Evolutionary conservation across 2,113 vertebrate species (phyloP).

Genomic region (Tupaia tana): DNA sequence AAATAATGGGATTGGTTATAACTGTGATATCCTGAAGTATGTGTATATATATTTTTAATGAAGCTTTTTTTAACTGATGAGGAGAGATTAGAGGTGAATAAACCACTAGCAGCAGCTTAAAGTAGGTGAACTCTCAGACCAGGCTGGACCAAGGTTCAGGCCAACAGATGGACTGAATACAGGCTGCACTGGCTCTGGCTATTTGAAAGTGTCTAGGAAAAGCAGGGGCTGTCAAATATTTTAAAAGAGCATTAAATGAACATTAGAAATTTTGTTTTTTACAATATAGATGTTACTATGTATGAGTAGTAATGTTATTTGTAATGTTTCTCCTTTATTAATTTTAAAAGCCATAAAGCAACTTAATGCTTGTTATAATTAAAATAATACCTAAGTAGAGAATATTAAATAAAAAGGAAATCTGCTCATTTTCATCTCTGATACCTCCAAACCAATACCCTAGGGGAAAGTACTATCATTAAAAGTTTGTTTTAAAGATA

Average conservation of each 20-base stretch:
- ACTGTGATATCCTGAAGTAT: background rate
- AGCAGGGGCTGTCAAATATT: background rate
- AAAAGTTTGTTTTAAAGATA: background rate
- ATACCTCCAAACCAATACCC: background rate
- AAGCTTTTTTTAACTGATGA: background rate
- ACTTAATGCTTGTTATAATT: conserved; percentile 35
- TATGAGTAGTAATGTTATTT: conserved; percentile 24
- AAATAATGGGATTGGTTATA: background rate
- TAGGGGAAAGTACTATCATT: background rate
- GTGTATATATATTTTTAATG: background rate
- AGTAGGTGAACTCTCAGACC: conserved; percentile 2
- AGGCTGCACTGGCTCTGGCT: background rate
- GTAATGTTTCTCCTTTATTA: conserved; percentile 23
- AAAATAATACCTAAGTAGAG: background rate
- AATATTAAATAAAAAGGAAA: conserved; percentile 35
- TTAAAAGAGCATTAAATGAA: background rate
- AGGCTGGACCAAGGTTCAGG: background rate
- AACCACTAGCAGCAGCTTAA: background rate
- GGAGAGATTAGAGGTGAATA: background rate
- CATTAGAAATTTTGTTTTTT: background rate
- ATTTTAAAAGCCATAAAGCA: conserved; percentile 26
- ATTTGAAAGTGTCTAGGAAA: conserved; percentile 13
- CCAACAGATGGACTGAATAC: background rate
- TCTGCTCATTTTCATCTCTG: background rate
- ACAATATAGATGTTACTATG: background rate